Conservation (phyloP, 2,797 vertebrate species). For the Syndactyla subalaris region DNA sequence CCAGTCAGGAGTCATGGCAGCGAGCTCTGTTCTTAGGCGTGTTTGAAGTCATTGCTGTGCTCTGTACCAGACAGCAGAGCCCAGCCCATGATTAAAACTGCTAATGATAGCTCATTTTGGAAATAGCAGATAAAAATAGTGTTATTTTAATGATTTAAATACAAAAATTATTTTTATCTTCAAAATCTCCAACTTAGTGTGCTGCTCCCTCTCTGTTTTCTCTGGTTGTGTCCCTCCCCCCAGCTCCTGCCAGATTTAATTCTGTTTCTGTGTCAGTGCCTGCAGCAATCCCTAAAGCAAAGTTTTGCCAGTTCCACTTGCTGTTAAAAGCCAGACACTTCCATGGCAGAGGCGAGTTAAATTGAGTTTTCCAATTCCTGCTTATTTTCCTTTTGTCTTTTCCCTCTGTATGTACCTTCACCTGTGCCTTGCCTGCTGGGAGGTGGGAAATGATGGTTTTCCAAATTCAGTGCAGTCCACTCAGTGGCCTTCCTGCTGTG, state of each 20-base stretch:
- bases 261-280: constrained; percentile 30
- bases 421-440: background rate
- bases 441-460: background rate
- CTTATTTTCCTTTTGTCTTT: background rate
- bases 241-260: background rate
- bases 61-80: background rate
- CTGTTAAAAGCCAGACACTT: constrained; percentile 16
- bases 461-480: background rate
- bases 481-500: background rate
- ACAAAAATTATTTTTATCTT: background rate
- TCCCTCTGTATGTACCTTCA: background rate
- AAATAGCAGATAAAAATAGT: background rate
- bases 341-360: background rate
- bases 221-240: background rate
- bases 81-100: background rate
- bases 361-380: background rate
- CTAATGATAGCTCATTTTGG: background rate
- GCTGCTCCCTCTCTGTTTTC: background rate
- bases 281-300: constrained; percentile 22
- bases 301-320: background rate
- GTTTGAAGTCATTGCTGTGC: background rate
- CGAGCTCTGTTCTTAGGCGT: fast-evolving
- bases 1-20: background rate
- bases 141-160: constrained; percentile 1
- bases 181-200: background rate